phyloP scores from a whole-genome alignment of 1,140 invertebrate genomes.

The Drosophila kurseongensis region DNA sequence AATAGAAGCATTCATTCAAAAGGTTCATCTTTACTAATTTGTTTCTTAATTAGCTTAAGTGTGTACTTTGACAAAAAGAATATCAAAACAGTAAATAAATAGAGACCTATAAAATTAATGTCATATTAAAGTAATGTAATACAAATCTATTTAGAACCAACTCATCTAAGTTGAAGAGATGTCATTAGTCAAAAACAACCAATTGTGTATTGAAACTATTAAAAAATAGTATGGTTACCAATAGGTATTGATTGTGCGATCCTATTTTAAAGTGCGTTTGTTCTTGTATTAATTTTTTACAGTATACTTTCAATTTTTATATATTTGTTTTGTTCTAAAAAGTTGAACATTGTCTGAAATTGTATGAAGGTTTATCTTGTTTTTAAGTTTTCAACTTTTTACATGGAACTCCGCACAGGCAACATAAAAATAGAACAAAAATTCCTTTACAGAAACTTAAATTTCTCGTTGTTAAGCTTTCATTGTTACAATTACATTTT shows the following conservation, averaged over 20 bases:
- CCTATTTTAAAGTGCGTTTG: too few species aligned
- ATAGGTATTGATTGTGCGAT: too few species aligned
- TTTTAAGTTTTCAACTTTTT: constrained; percentile 13
- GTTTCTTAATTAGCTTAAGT: neutral
- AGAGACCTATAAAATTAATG: too few species aligned
- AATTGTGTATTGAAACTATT: too few species aligned
- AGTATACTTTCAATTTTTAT: neutral
- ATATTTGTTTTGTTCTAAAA: neutral
- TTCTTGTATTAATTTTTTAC: too few species aligned
- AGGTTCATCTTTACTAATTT: neutral
- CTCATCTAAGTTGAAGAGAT: too few species aligned
- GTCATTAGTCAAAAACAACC: too few species aligned
- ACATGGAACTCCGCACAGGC: neutral
- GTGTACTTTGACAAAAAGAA: neutral
- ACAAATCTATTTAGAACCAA: too few species aligned
- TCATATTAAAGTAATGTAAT: too few species aligned
- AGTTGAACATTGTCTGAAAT: constrained; percentile 5
- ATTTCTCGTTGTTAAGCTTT: neutral
- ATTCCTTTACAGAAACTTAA: constrained; percentile 1
- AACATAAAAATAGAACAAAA: neutral
- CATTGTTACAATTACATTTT: constrained; percentile 21
- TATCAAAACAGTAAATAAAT: neutral
- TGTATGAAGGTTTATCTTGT: constrained; percentile 2
- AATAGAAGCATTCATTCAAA: neutral
- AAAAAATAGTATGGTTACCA: too few species aligned